A percentile compares a stretch with the other conserved stretches of the same genome.
Conservation (phyloP, 1,140 invertebrate species). For the Zaprionus taronus region DNA sequence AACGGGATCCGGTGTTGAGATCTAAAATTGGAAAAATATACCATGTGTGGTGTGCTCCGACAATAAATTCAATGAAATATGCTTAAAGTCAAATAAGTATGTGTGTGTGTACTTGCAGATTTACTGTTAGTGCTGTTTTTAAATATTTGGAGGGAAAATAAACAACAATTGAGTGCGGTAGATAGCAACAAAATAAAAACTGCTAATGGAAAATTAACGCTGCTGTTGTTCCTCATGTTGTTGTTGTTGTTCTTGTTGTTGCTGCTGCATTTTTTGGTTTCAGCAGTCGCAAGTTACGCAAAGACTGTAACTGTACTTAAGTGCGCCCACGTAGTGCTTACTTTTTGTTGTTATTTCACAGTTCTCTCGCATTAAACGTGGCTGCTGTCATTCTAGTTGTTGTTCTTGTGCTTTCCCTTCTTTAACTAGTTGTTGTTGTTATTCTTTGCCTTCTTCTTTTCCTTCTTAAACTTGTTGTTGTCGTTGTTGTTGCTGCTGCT, state of each 20-base stretch:
- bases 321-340: conserved; percentile 15
- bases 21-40: conserved; percentile 5
- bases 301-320: conserved; percentile 53
- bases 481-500: conserved; percentile 18
- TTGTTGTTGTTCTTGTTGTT: neutral
- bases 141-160: conserved; percentile 7
- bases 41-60: conserved; percentile 24
- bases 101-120: neutral
- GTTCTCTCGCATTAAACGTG: conserved; percentile 4
- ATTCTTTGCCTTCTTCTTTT: conserved; percentile 8
- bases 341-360: conserved; percentile 22
- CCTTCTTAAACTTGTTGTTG: conserved; percentile 2
- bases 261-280: conserved; percentile 22
- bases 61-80: conserved; percentile 37
- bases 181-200: conserved; percentile 3
- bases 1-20: conserved; percentile 24
- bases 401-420: neutral
- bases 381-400: neutral
- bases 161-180: neutral
- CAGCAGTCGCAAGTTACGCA: conserved; percentile 29
- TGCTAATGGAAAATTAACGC: conserved; percentile 10
- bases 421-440: conserved; percentile 14
- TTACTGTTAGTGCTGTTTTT: neutral
- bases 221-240: neutral
- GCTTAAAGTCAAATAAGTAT: conserved; percentile 20